A percentile compares a stretch with the other conserved stretches of the same genome.
Evolutionary conservation across 2,888 invertebrate species (phyloP).

Genomic region (Sesamia inferens): DNA sequence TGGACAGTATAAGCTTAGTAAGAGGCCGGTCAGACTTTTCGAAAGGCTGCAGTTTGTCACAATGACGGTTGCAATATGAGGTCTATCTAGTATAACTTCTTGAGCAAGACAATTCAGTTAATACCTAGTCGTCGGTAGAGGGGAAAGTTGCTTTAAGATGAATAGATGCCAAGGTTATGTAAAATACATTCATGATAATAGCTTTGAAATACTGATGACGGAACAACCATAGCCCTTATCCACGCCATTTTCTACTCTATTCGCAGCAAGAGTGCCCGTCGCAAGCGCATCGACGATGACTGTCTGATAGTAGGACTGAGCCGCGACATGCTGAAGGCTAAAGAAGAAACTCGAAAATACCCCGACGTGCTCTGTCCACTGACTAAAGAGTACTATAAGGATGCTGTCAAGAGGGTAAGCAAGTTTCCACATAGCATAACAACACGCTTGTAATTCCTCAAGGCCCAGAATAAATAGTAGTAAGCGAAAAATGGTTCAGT

Average conservation of each 20-base stretch:
- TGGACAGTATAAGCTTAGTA: no score
- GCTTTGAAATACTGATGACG: neutral
- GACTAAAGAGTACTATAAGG: constrained; percentile 80
- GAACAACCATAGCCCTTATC: neutral
- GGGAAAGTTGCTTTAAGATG: no score
- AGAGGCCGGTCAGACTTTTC: no score
- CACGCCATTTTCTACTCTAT: neutral
- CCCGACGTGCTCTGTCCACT: constrained; percentile 82
- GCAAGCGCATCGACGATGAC: constrained; percentile 79
- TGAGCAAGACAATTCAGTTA: neutral
- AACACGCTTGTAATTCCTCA: neutral
- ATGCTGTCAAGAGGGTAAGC: constrained; percentile 78
- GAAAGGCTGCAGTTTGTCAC: neutral
- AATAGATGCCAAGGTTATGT: no score
- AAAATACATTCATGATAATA: no score
- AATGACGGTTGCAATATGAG: neutral
- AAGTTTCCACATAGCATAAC: neutral
- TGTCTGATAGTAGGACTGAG: constrained; percentile 83
- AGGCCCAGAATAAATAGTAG: no score
- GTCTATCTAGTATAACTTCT: neutral
- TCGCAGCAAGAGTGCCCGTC: constrained; percentile 81
- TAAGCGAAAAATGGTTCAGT: no score
- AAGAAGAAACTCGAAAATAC: constrained; percentile 64
- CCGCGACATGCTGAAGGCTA: constrained; percentile 77
- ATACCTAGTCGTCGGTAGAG: no score